These are phyloP conservation scores for Cyanocitta stelleri DNA, from an alignment of 2,113 vertebrate species.

Conservation along the genomic window DNA sequence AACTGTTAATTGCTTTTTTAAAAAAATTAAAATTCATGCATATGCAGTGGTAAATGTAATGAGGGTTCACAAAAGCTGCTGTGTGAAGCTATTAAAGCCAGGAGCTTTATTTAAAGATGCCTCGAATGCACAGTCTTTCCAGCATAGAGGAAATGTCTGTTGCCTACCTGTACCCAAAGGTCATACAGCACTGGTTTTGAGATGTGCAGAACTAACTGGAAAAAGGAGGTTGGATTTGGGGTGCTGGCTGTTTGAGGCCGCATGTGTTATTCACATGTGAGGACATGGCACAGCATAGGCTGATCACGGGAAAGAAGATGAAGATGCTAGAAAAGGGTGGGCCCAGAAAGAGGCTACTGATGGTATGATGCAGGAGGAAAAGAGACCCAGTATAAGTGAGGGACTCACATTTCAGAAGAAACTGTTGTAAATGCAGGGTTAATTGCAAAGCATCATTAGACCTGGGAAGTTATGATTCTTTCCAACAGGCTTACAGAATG, in stretches of 20 bases:
- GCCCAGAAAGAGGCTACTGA: neutral
- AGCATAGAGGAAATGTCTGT: neutral
- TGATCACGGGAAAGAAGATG: neutral
- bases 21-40: neutral
- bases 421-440: slow-evolving; percentile 32
- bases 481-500: slow-evolving; percentile 48
- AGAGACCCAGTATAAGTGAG: slow-evolving; percentile 6
- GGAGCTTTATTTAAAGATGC: neutral
- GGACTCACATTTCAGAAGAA: slow-evolving; percentile 26
- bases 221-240: neutral
- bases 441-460: slow-evolving; percentile 41
- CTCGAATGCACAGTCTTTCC: neutral
- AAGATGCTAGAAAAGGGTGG: neutral
- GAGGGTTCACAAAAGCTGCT: neutral
- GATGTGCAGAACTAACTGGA: neutral
- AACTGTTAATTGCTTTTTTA: slow-evolving; percentile 51
- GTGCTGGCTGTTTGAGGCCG: neutral
- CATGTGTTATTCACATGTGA: rapidly evolving
- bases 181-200: neutral
- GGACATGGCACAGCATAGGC: neutral
- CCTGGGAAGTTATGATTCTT: slow-evolving; percentile 14
- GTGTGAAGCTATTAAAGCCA: neutral
- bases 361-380: neutral
- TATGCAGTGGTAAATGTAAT: slow-evolving; percentile 25
- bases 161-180: neutral